Base-by-base conservation (phyloP, 1,140 invertebrate species). In the Pachypsylla venusta region DNA sequence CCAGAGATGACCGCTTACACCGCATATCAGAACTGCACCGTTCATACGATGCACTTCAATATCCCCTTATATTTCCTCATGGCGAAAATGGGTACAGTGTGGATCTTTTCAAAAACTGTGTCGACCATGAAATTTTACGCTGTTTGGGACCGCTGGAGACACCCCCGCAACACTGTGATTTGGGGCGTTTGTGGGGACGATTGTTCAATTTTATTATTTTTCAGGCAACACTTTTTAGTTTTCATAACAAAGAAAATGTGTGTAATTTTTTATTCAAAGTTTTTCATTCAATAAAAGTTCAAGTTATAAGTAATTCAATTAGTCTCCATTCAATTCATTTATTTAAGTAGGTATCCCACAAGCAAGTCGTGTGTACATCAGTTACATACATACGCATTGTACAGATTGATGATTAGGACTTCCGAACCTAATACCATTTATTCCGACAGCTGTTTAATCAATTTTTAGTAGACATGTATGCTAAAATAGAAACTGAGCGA, bases 31-130 rank as follows among this genome's bases (percentile, higher is more conserved):
- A 75, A 63, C 71, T 67, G 60, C n/a, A n/a, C 24, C 25, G 61
- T 55, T 67, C 66, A 53, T 71, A 70, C 64, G 71, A 75, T 64
- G 64, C 70, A 28, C 64, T 74, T 20, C 68, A 71, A 67, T 76
- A 76, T 67, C 70, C 72, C 54, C 60, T 75, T 22, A 69, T 75
- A 30, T 74, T 74, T 67, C 72, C 70, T 64, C 60, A 68, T 63
- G 71, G 69, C 59, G 64, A 75, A 63, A 67, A 70, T 67, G 69
- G 68, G 64, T 74, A 73, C n/a, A n/a, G n/a, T n/a, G n/a, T n/a
- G n/a, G n/a, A n/a, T n/a, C n/a, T 16, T 57, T 30, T 64, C 53
- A 55, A 68, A 67, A 56, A 69, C 57, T 62, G 64, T 67, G 0
- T 61, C 65, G 7, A 66, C 64, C 40, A 64, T 63, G 62, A 58